Base-by-base conservation (phyloP, 2,797 vertebrate species). In the Enteromius fasciolatus region DNA sequence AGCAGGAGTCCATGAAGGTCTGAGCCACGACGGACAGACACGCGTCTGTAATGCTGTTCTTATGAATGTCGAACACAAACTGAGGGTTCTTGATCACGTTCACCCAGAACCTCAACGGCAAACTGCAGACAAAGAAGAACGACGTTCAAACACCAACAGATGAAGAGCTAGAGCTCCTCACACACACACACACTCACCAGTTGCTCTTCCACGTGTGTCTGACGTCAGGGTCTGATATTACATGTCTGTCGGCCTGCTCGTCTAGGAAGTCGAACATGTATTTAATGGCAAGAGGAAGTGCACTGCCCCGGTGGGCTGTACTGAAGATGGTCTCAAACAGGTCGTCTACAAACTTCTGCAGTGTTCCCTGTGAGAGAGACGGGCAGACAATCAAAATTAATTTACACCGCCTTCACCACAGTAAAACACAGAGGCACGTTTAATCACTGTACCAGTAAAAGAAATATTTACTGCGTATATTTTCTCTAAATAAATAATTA, bases 1-100 rank as follows among this genome's bases (percentile, higher is more conserved):
- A 99, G 92, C 98, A 99, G 73, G 98, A 99, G 94, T 99, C 98
- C 98, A 99, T 99, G 94, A 99, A 99, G 85, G 98, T 99, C 95
- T 99, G 98, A 75, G 98, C 98, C 92, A 99, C 98, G 92, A 99
- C 98, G 0, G 97, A 99, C 90, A 99, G 92, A 90, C 98, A 99
- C 86, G 98, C 98, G 5, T 99, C 98, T 6, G 98, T 99, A 86
- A 99, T 99, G 93, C 98, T 99, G 95, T 96, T 99, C 96, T 99
- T 99, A 91, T 99, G 98, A 92, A 99, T 99, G 94, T 99, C 98
- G 1, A 99, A 99, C 85, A 99, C 98, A 83, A 99, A 99, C 95
- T 99, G 98, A 0, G 98, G 98, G 90, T 99, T 99, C 95, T 99
- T 99, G 93, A 99, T 99, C 90, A 99, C 98, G 6, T 99, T 99